Base-by-base conservation (phyloP, 2,797 vertebrate genomes). In the Chrosomus eos region DNA sequence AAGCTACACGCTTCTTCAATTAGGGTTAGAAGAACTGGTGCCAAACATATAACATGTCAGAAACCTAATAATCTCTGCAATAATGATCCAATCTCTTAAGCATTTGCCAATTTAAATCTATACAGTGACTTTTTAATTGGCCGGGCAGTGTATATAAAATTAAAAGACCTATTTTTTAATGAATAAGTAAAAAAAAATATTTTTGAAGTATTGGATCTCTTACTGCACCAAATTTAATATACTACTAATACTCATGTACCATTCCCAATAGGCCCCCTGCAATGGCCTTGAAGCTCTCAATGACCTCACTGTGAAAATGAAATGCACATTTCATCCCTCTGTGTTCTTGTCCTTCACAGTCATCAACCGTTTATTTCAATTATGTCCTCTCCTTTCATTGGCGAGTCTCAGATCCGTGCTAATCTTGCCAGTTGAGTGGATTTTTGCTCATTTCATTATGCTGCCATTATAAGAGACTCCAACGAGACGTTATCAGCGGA, bases 301-400 rank as follows among this genome's bases (percentile, higher is more conserved):
- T 78, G 82, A 78, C 73, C 62, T 84, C 82, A 40, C 60, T 53
- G 26, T 70, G 66, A 81, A 81, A 81, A 81, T 81, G 66, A 81
- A 68, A 76, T 64, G 66, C 75, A 62, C 86, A 74, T 84, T 81
- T 84, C 64, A 85, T 72, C 66, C 75, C 48, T 75, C 79, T 23
- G 19, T 40, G 33, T 13, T 66, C 71, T 62, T 72, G 84, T 84
- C 84, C 87, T 88, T 86, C 81, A 83, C 71, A 55, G 90, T 92
- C 92, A 92, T 93, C 92, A 92, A 88, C 87, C 91, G 70, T 93
- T 92, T 89, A 81, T 93, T 92, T 93, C 90, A 89, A 90, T 92
- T 82, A 87, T 36, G 72, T 36, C 51, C 66, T 36, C 64, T 83
- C 58, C 81, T 88, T 92, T 87, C 87, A 90, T 89, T 58, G 82